phyloP scores from a whole-genome alignment of 2,888 invertebrate genomes.

The Falcaria lacertinaria region DNA sequence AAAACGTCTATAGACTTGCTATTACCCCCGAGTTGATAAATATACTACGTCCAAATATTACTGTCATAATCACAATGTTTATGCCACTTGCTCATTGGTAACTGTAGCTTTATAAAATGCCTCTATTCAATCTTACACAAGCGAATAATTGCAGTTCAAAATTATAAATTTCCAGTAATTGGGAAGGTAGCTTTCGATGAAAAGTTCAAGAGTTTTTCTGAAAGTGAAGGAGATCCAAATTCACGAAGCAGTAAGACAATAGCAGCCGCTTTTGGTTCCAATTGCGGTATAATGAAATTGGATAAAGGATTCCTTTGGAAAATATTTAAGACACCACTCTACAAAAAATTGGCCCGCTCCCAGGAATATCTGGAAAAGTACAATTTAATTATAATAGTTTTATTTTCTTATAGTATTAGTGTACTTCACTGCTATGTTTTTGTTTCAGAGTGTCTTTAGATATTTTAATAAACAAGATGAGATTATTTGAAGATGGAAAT shows the following conservation, averaged over 20 bases:
- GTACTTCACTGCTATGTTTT: not conserved
- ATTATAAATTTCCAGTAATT: constrained; percentile 84
- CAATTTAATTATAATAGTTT: constrained; percentile 3
- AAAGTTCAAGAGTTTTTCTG: constrained; percentile 83
- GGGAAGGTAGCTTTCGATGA: constrained; percentile 86
- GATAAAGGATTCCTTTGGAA: constrained; percentile 88
- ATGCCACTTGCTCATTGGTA: no score
- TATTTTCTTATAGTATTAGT: no score
- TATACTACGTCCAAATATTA: no score
- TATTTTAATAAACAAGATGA: constrained; percentile 79
- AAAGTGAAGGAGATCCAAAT: constrained; percentile 73
- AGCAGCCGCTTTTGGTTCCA: constrained; percentile 85
- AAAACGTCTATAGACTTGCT: no score
- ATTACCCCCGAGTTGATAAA: no score
- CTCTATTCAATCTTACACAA: no score
- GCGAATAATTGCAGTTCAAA: no score
- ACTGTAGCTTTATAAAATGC: no score
- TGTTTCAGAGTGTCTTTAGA: constrained; percentile 81
- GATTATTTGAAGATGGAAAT: constrained; percentile 59
- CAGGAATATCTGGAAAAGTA: constrained; percentile 86
- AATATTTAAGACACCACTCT: constrained; percentile 85
- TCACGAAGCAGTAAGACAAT: constrained; percentile 86
- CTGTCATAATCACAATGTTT: no score
- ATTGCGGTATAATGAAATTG: constrained; percentile 83
- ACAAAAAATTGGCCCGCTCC: constrained; percentile 82